phyloP scores from a whole-genome alignment of 2,113 vertebrate species.

The Gavia stellata region DNA sequence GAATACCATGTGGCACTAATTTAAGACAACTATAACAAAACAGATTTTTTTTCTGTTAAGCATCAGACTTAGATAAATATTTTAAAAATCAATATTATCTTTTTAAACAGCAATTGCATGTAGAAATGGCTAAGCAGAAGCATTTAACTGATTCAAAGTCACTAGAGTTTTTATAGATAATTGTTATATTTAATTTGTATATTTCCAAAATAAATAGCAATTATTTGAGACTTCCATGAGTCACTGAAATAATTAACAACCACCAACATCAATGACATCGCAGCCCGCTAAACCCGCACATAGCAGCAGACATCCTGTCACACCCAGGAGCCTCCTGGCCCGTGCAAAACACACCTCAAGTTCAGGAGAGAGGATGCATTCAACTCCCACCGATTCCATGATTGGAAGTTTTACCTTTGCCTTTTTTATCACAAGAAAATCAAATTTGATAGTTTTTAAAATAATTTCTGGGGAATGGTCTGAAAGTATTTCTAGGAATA shows the following conservation, averaged over 20 bases:
- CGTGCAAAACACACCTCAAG: not conserved
- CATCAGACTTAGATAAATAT: not conserved
- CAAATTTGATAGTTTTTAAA: not conserved
- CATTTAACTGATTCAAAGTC: not conserved
- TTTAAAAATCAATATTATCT: not conserved
- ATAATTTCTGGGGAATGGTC: not conserved
- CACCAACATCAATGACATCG: not conserved
- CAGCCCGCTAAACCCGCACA: not conserved
- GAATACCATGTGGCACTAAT: not conserved
- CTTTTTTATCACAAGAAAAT: not conserved
- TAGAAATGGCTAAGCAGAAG: not conserved
- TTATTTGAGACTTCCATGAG: not conserved
- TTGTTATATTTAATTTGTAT: not conserved
- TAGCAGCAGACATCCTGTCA: not conserved
- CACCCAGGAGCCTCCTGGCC: not conserved
- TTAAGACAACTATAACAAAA: not conserved
- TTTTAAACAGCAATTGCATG: conserved; percentile 31
- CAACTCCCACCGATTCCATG: not conserved
- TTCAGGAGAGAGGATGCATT: not conserved
- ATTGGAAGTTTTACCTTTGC: not conserved
- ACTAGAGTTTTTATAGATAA: not conserved
- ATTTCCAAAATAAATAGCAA: not conserved
- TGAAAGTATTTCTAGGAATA: not conserved
- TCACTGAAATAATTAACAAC: not conserved
- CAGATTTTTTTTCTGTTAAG: not conserved